phyloP scores from a whole-genome alignment of 2,888 invertebrate species.

The Dexiosoma caninum region DNA sequence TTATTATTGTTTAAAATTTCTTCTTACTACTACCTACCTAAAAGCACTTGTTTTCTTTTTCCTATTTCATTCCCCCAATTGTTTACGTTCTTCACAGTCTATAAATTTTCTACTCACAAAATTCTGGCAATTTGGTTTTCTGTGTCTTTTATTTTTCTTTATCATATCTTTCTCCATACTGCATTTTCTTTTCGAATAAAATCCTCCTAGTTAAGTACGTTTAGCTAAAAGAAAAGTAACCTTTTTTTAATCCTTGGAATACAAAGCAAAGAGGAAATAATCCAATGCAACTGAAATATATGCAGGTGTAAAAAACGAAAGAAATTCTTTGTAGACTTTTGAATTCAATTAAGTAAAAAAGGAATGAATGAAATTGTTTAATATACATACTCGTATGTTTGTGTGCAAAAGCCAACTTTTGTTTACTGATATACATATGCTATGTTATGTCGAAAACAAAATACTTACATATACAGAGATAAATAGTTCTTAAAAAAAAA shows the following conservation, averaged over 20 bases:
- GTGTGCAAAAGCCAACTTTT: neutral
- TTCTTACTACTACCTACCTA: neutral
- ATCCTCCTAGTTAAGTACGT: conserved; percentile 38
- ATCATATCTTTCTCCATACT: neutral
- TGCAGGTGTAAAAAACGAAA: conserved; percentile 22
- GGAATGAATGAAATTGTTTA: no score
- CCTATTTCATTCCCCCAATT: neutral
- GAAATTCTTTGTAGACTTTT: conserved; percentile 10
- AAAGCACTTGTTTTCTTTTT: neutral
- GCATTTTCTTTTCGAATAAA: conserved; percentile 5
- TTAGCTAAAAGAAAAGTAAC: conserved; percentile 29
- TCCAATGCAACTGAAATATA: neutral
- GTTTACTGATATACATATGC: no score
- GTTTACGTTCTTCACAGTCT: conserved; percentile 7
- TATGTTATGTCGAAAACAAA: no score
- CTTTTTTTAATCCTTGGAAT: conserved; percentile 16
- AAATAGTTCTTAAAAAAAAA: no score
- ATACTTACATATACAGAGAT: no score
- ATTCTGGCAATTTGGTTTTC: conserved; percentile 2
- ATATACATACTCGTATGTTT: no score
- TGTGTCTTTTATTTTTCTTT: neutral
- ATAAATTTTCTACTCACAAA: conserved; percentile 19
- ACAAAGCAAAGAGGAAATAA: neutral
- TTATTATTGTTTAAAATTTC: neutral
- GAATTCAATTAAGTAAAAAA: neutral